phyloP scores from a whole-genome alignment of 2,888 invertebrate species.

The Epiblema foenella region DNA sequence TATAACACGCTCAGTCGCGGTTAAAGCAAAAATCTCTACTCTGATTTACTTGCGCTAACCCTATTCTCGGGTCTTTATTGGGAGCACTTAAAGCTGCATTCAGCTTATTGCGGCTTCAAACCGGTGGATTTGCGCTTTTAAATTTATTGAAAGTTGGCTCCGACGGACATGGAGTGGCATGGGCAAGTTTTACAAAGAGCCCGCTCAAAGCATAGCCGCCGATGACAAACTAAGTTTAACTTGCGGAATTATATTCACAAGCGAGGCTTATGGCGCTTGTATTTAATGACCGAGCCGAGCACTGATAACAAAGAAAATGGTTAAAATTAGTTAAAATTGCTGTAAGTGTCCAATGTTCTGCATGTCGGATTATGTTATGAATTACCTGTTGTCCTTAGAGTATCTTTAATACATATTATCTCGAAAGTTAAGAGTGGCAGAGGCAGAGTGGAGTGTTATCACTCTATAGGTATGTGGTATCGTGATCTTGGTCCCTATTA shows the following conservation, averaged over 20 bases:
- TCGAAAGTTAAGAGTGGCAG: too few species aligned
- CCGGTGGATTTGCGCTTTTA: conserved; percentile 42
- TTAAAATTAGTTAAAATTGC: background rate
- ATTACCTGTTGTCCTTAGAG: too few species aligned
- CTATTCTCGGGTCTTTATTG: conserved; percentile 32
- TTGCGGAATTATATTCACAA: conserved; percentile 30
- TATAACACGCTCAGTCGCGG: background rate
- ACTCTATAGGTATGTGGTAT: too few species aligned
- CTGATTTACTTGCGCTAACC: background rate
- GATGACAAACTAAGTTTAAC: conserved; percentile 43
- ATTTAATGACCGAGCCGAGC: conserved; percentile 16
- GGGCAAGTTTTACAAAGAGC: conserved; percentile 41
- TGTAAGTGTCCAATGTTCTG: too few species aligned
- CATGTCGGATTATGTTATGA: too few species aligned
- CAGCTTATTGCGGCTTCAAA: conserved; percentile 44
- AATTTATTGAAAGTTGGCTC: conserved; percentile 43
- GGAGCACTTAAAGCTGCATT: conserved; percentile 42
- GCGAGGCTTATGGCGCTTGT: conserved; percentile 8
- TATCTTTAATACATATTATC: too few species aligned
- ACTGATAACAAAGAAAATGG: background rate
- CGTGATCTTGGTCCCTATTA: too few species aligned
- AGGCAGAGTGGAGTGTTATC: too few species aligned
- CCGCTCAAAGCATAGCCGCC: conserved; percentile 26
- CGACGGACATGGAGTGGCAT: conserved; percentile 32
- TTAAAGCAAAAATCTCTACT: background rate